Evolutionary conservation across 2,113 vertebrate species (phyloP), one percentile per base, ranked within the genome.

Genomic region (Toxotes chatareus): DNA sequence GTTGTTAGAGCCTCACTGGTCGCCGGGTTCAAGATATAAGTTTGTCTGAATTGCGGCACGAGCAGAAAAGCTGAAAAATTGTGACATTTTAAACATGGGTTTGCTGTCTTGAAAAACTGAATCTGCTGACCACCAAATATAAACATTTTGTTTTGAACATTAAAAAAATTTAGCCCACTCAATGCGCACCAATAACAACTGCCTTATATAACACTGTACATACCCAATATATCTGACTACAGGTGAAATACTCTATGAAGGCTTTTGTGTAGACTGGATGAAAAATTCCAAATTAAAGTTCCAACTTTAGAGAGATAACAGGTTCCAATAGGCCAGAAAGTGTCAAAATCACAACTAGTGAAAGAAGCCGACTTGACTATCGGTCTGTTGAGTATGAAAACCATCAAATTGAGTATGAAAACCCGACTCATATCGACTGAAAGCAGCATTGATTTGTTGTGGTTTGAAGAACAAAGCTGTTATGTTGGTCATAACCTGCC

Each of bases 401-500:
- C n/a, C n/a, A n/a, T n/a, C n/a, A 71, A 23, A 47, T 55, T 60
- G 8, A 53, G 36, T 3, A 19, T 53, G 10, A 27, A 68, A 34
- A 44, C 23, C 12, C 4, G 4, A 49, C 21, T 68, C 14, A 56
- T 49, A 47, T 66, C 0, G 62, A 14, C 51, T 17, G 31, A 23
- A 47, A 76, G 77, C 73, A 27, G 49, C 85, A 92, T 92, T 91
- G 91, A 90, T 93, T 90, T 93, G 90, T 86, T 72, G 70, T 91
- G 91, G 88, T 92, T 93, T 93, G 90, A 86, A 76, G 82, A 85
- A 85, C 82, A 92, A 87, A 82, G 82, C 76, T 84, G 76, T 80
- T 74, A 86, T 81, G 82, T 78, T 78, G 60, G 42, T 82, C 88
- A 84, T 87, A 87, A 88, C 63, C 80, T 75, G 84, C 76, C 89